Percentiles rank a stretch among this genome's conserved stretches.
Conservation (phyloP, 1,140 invertebrate genomes). For the Lerema accius region DNA sequence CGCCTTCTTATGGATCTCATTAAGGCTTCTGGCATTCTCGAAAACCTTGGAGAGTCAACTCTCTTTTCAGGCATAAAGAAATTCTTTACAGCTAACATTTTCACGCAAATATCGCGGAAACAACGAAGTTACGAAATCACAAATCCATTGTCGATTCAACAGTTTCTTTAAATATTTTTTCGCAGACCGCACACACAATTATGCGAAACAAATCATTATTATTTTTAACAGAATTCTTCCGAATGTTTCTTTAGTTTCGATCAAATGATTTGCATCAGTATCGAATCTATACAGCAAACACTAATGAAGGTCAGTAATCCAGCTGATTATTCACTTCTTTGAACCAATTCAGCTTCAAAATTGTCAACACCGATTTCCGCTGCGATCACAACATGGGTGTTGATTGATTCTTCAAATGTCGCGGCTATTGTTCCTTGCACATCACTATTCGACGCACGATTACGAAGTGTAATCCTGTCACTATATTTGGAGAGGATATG, state of each 20-base stretch:
- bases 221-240: too few species aligned
- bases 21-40: slow-evolving; percentile 86
- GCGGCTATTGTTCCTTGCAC: slow-evolving; percentile 51
- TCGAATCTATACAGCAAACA: neutral
- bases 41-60: slow-evolving; percentile 82
- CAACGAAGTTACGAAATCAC: slow-evolving; percentile 21
- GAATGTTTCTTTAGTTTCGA: slow-evolving; percentile 15
- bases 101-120: slow-evolving; percentile 31
- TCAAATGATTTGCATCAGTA: slow-evolving; percentile 14
- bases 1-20: slow-evolving; percentile 86
- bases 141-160: slow-evolving; percentile 28
- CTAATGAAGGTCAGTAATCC: slow-evolving; percentile 32
- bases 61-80: slow-evolving; percentile 86
- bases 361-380: slow-evolving; percentile 27
- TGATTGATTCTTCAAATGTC: slow-evolving; percentile 25
- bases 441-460: slow-evolving; percentile 56
- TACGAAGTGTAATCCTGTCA: slow-evolving; percentile 45
- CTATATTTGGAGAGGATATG: slow-evolving; percentile 43
- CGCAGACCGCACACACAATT: slow-evolving; percentile 14
- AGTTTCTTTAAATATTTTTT: slow-evolving; percentile 7
- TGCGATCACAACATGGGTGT: slow-evolving; percentile 1
- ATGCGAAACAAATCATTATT: slow-evolving; percentile 6
- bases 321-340: slow-evolving; percentile 33
- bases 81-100: slow-evolving; percentile 86
- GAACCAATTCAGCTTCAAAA: slow-evolving; percentile 27